These are phyloP conservation scores for Diplolepis rosae DNA, from an alignment of 2,888 invertebrate genomes.

Conservation along the genomic window DNA sequence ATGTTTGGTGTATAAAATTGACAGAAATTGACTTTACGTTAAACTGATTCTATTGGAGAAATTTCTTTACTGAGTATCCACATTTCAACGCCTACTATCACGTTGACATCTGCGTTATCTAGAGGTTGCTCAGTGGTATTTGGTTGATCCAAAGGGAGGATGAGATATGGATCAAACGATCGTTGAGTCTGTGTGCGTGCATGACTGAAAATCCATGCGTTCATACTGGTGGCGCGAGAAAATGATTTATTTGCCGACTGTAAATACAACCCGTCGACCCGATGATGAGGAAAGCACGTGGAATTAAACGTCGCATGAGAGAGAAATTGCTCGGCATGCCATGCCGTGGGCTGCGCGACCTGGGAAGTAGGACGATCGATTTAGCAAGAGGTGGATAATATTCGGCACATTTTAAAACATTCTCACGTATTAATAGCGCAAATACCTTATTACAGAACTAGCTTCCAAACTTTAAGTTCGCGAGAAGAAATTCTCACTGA, in stretches of 20 bases:
- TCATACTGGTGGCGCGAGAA: constrained; percentile 28
- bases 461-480: neutral
- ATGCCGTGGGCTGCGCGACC: constrained; percentile 35
- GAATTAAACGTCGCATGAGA: constrained; percentile 38
- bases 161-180: constrained; percentile 18
- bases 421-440: neutral
- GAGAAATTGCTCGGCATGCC: constrained; percentile 34
- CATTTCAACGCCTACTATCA: neutral
- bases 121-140: constrained; percentile 1
- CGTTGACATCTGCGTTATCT: constrained; percentile 15
- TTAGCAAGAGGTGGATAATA: constrained; percentile 13
- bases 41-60: neutral
- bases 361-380: constrained; percentile 35
- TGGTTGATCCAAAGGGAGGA: neutral
- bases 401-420: constrained; percentile 10
- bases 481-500: neutral
- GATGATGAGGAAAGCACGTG: constrained; percentile 24
- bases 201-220: constrained; percentile 13
- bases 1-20: neutral
- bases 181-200: constrained; percentile 5
- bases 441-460: neutral
- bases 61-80: neutral
- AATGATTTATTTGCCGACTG: constrained; percentile 31
- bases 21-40: neutral
- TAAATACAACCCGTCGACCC: constrained; percentile 30